These are phyloP conservation scores for Zoanthus solanderi DNA, from an alignment of 92 coral and sea anemone species.

Conservation along the genomic window DNA sequence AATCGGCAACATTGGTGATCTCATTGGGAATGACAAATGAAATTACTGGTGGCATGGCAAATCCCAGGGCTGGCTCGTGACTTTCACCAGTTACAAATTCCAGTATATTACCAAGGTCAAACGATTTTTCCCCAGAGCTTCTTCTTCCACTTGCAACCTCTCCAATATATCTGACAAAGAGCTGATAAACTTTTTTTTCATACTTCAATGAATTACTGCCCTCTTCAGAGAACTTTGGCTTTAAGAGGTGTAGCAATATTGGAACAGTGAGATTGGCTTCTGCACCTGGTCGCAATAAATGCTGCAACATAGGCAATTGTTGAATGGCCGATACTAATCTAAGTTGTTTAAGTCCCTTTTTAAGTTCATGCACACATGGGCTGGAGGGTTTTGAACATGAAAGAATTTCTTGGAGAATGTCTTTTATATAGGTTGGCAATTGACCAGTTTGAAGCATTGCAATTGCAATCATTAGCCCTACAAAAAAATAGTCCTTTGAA, in stretches of 20 bases:
- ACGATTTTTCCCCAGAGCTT: neutral
- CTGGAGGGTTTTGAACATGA: neutral
- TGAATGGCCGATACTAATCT: neutral
- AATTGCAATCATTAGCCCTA: neutral
- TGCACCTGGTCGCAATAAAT: neutral
- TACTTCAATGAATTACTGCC: neutral
- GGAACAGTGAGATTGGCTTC: neutral
- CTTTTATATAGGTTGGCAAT: neutral
- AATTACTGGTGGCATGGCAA: neutral
- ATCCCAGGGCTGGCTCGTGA: neutral
- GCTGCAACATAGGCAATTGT: neutral
- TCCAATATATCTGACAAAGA: conserved; percentile 4
- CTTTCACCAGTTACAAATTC: conserved; percentile 11
- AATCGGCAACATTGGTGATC: neutral
- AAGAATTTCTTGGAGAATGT: neutral
- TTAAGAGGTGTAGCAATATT: neutral
- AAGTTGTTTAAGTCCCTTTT: neutral
- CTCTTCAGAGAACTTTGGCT: conserved; percentile 4
- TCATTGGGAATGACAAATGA: neutral
- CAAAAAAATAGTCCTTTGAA: neutral
- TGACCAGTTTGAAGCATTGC: neutral
- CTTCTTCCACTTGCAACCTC: conserved; percentile 15
- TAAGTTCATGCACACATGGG: neutral
- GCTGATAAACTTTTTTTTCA: conserved; percentile 6
- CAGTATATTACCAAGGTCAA: neutral